Conservation (phyloP, 2,113 vertebrate genomes). For the Neotragus pygmaeus region DNA sequence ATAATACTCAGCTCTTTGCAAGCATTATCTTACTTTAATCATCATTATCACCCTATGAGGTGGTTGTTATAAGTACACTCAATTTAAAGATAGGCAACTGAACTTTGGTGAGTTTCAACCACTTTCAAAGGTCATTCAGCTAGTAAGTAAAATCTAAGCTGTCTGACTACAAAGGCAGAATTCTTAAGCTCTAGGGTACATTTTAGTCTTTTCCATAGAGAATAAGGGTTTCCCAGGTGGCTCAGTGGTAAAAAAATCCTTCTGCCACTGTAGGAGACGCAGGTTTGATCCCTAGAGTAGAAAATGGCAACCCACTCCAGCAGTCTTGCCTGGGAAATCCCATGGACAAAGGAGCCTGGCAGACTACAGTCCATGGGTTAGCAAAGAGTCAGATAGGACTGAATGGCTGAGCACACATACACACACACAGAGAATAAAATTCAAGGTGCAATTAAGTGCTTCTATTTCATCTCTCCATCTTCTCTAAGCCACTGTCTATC, state of each 20-base stretch:
- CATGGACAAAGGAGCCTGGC: background rate
- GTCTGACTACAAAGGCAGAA: background rate
- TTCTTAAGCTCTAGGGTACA: background rate
- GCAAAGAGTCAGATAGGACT: background rate
- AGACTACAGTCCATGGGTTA: background rate
- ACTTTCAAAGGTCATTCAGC: background rate
- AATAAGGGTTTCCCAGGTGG: background rate
- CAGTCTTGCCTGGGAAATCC: background rate
- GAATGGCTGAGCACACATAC: background rate
- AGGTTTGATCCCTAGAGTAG: background rate
- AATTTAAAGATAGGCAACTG: background rate
- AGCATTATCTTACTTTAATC: background rate
- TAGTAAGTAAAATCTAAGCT: background rate
- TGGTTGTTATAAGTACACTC: background rate
- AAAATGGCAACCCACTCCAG: background rate
- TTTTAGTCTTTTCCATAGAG: background rate
- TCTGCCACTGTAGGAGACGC: background rate
- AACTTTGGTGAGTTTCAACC: background rate
- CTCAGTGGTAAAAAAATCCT: background rate
- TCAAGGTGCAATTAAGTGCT: background rate
- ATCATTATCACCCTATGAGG: background rate
- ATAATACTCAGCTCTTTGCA: background rate
- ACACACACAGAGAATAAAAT: background rate
- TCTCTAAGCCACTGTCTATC: background rate
- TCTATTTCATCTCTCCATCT: background rate